Evolutionary conservation across 1,140 invertebrate genomes (phyloP).

Genomic region (Eubasilissa regina): DNA sequence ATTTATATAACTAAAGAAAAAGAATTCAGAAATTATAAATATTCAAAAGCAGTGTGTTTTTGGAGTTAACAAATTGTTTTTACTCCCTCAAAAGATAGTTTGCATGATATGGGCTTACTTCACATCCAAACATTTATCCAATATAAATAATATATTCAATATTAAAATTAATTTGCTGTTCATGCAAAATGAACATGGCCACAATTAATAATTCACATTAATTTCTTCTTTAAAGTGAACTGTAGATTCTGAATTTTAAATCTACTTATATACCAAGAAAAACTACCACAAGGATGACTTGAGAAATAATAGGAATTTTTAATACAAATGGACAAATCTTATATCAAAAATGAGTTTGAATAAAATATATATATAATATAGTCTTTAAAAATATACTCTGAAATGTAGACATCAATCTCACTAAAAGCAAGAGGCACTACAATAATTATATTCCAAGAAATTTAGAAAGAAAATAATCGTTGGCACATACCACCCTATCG

Average conservation of each 20-base stretch:
- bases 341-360: conserved; percentile 38
- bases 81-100: too few relatives aligned
- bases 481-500: conserved; percentile 41
- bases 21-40: conserved; percentile 1
- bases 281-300: neutral
- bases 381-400: conserved; percentile 48
- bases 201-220: conserved; percentile 6
- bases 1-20: neutral
- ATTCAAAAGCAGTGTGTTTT: neutral
- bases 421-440: conserved; percentile 11
- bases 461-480: conserved; percentile 28
- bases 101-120: too few relatives aligned
- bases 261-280: neutral
- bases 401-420: conserved; percentile 44
- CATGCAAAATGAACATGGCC: too few relatives aligned
- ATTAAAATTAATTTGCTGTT: neutral
- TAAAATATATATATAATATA: conserved; percentile 44
- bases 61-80: too few relatives aligned
- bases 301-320: conserved; percentile 25
- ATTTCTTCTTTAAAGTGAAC: neutral
- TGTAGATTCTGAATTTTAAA: neutral
- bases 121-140: too few relatives aligned
- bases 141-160: neutral
- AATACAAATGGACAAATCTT: conserved; percentile 41
- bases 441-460: conserved; percentile 20